These are phyloP conservation scores for Trogon surrucura DNA, from an alignment of 2,113 vertebrate species.

Conservation along the genomic window DNA sequence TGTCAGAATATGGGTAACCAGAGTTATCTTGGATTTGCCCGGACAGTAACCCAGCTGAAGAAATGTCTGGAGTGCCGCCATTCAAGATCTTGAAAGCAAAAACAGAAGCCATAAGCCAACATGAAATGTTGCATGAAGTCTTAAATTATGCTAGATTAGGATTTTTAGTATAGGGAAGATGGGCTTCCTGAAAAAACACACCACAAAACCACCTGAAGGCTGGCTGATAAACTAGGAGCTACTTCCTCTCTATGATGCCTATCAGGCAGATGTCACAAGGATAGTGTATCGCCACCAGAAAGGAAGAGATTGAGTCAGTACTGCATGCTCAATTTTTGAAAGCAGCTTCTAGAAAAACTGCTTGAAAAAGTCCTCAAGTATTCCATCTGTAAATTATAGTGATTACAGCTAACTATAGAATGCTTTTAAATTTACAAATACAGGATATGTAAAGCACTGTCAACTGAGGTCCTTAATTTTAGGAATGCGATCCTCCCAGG, in stretches of 20 bases:
- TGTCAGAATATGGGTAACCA: slow-evolving; percentile 93
- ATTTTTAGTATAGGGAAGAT: neutral
- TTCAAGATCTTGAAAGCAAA: slow-evolving; percentile 86
- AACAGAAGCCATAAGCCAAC: neutral
- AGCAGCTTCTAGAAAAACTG: neutral
- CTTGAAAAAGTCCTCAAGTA: neutral
- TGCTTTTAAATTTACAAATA: neutral
- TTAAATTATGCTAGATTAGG: neutral
- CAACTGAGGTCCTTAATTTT: neutral
- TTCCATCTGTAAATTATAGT: neutral
- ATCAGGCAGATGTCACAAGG: neutral
- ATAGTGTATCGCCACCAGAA: neutral
- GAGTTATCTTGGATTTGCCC: slow-evolving; percentile 91
- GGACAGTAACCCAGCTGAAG: slow-evolving; percentile 85
- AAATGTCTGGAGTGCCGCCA: slow-evolving; percentile 91
- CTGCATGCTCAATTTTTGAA: neutral
- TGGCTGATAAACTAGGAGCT: neutral
- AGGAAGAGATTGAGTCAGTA: neutral
- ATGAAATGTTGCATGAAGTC: neutral
- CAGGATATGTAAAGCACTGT: neutral
- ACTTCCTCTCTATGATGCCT: neutral
- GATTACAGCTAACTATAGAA: neutral
- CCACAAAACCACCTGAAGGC: neutral
- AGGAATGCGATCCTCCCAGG: neutral
- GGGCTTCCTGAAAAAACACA: neutral